Evolutionary conservation across 2,797 vertebrate species (phyloP).

Genomic region (Labroides dimidiatus): DNA sequence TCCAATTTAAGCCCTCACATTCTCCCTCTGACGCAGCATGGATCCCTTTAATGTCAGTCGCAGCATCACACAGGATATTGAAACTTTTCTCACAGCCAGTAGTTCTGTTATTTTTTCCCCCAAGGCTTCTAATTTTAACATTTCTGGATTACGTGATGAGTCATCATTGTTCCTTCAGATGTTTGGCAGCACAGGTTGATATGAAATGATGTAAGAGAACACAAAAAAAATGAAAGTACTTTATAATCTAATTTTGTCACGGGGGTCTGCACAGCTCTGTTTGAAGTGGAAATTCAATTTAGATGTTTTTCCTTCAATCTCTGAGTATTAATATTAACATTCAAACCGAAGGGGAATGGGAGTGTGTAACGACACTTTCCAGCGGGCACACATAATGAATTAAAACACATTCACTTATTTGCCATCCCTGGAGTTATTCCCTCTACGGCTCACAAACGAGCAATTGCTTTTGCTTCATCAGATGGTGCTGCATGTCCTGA

Average conservation of each 20-base stretch:
- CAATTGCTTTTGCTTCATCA: slow-evolving; percentile 2
- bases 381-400: slow-evolving; percentile 13
- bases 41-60: slow-evolving; percentile 10
- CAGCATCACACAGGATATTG: slow-evolving; percentile 20
- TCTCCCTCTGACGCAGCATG: slow-evolving; percentile 10
- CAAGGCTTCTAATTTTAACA: slow-evolving; percentile 29
- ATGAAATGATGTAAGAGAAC: slow-evolving; percentile 6
- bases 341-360: slow-evolving; percentile 11
- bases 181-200: slow-evolving; percentile 9
- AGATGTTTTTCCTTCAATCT: not conserved
- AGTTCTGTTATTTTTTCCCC: slow-evolving; percentile 18
- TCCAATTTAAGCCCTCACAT: slow-evolving; percentile 18
- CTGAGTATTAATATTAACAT: slow-evolving; percentile 35
- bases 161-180: slow-evolving; percentile 11
- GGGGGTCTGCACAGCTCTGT: not conserved
- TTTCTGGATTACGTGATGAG: slow-evolving; percentile 26
- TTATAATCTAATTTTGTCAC: slow-evolving; percentile 13
- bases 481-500: not conserved
- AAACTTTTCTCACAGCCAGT: slow-evolving; percentile 3
- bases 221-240: slow-evolving; percentile 4
- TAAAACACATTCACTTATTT: slow-evolving; percentile 21
- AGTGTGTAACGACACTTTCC: slow-evolving; percentile 14
- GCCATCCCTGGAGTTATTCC: slow-evolving; percentile 1
- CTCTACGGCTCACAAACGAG: slow-evolving; percentile 28
- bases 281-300: slow-evolving; percentile 27